phyloP scores from a whole-genome alignment of 1,140 invertebrate genomes.

The Neodiprion lecontei region DNA sequence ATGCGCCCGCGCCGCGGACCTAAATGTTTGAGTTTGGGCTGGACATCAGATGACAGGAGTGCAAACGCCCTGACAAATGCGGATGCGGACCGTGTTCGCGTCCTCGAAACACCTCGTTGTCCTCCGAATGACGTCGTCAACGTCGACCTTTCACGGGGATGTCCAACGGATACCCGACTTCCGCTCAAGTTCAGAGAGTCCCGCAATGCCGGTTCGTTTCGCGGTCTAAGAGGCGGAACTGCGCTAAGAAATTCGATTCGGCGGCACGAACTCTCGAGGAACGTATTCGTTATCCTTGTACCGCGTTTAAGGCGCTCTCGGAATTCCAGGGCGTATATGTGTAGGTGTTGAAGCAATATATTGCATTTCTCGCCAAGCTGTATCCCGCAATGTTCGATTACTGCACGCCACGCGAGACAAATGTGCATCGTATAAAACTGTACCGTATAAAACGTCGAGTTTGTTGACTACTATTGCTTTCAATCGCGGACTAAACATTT shows the following conservation, averaged over 20 bases:
- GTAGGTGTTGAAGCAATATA: neutral
- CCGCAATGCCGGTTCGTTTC: neutral
- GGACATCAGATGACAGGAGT: neutral
- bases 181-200: neutral
- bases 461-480: too few relatives aligned
- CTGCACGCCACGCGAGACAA: neutral
- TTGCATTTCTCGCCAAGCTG: neutral
- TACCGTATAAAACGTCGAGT: too few relatives aligned
- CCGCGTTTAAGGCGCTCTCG: neutral
- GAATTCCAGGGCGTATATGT: neutral
- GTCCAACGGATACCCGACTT: neutral
- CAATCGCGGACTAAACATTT: too few relatives aligned
- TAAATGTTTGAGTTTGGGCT: slow-evolving; percentile 28
- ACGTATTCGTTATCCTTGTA: neutral
- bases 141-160: neutral
- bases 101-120: neutral
- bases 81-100: neutral
- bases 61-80: neutral
- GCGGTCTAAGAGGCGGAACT: neutral
- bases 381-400: neutral
- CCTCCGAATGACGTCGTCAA: neutral
- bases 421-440: neutral
- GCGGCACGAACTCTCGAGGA: neutral
- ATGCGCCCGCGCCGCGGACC: slow-evolving; percentile 26
- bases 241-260: neutral